phyloP scores from a whole-genome alignment of 2,797 vertebrate genomes.

The Amblyraja radiata region DNA sequence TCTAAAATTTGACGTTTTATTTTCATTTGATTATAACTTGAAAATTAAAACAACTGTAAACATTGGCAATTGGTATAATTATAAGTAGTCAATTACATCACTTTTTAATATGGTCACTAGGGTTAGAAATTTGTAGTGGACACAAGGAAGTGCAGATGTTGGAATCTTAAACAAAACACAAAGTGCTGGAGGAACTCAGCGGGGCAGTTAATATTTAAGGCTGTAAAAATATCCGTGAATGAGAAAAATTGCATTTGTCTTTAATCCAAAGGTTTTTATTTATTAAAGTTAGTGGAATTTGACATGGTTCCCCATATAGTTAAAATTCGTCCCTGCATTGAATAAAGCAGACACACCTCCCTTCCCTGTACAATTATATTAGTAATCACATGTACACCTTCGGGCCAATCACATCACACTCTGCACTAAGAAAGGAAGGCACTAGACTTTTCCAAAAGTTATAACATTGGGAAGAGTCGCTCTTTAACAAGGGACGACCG shows the following conservation, averaged over 20 bases:
- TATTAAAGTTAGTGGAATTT: neutral
- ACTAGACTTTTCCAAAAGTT: conserved; percentile 17
- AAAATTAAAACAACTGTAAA: neutral
- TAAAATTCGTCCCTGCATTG: conserved; percentile 55
- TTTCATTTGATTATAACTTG: neutral
- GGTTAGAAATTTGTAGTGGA: neutral
- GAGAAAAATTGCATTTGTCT: neutral
- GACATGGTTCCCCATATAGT: neutral
- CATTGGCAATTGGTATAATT: neutral
- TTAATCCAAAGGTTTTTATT: neutral
- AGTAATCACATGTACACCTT: conserved; percentile 61
- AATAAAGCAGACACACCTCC: conserved; percentile 85
- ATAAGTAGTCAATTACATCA: neutral
- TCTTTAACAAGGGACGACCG: neutral
- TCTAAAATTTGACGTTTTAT: neutral
- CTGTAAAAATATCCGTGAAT: neutral
- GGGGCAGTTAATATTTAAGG: no score
- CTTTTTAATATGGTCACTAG: neutral
- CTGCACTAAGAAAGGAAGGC: conserved; percentile 53
- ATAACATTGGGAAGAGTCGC: conserved; percentile 9
- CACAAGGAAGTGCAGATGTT: no score
- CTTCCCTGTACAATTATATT: conserved; percentile 60
- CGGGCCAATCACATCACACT: conserved; percentile 56
- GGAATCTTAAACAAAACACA: no score
- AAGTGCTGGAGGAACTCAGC: no score